phyloP scores from a whole-genome alignment of 1,140 invertebrate species.

The Pollicipes pollicipes region DNA sequence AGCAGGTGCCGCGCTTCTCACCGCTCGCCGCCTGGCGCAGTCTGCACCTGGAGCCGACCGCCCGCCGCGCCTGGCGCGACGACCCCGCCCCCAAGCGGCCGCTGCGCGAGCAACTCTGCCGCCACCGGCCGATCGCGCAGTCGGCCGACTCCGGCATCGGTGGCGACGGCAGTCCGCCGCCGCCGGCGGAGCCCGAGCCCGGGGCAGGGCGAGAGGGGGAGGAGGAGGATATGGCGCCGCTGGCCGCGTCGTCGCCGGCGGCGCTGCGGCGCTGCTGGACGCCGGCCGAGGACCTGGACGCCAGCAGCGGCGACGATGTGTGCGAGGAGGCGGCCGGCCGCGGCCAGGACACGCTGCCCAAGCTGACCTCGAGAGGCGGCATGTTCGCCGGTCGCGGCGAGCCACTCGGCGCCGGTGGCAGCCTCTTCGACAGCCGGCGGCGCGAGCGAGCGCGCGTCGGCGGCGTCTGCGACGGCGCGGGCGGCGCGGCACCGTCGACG shows the following conservation, averaged over 20 bases:
- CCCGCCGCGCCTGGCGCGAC: background rate
- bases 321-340: background rate
- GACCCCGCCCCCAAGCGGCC: background rate
- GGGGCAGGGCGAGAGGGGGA: no score
- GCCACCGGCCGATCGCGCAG: background rate
- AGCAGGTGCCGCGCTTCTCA: slow-evolving; percentile 54
- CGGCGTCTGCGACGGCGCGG: no score
- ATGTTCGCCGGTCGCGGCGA: slow-evolving; percentile 51
- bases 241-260: slow-evolving; percentile 21
- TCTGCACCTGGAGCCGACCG: background rate
- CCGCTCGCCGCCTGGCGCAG: slow-evolving; percentile 57
- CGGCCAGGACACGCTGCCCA: slow-evolving; percentile 28
- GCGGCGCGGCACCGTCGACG: no score
- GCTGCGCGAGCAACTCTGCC: background rate
- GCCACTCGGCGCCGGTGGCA: no score
- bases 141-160: background rate
- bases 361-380: slow-evolving; percentile 42
- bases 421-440: no score
- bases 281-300: slow-evolving; percentile 54
- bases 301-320: slow-evolving; percentile 19
- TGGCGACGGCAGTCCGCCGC: background rate
- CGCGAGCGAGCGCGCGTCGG: no score
- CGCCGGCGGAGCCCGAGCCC: no score
- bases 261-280: slow-evolving; percentile 37
- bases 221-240: slow-evolving; percentile 13